These are phyloP conservation scores for Agapornis canus DNA, from an alignment of 2,797 vertebrate genomes.

Conservation along the genomic window DNA sequence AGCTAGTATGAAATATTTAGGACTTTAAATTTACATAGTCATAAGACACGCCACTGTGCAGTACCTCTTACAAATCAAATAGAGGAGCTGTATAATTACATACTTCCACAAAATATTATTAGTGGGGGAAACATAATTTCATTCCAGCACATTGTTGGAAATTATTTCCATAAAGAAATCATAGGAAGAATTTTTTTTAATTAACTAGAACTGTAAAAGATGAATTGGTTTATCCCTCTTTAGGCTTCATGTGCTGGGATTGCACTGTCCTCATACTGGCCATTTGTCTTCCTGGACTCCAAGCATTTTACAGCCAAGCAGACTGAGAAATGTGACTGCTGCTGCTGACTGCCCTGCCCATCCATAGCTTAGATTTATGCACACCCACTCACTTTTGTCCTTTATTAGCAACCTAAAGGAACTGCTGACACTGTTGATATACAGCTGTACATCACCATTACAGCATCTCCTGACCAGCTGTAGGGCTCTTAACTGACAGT, in stretches of 20 bases:
- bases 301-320: neutral
- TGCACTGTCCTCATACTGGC: neutral
- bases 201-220: neutral
- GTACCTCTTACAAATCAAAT: neutral
- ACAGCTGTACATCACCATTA: neutral
- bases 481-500: neutral
- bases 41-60: neutral
- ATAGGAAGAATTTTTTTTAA: neutral
- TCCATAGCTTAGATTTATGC: neutral
- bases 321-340: neutral
- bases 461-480: neutral
- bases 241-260: neutral
- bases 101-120: neutral
- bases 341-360: neutral
- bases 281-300: neutral
- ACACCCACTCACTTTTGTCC: neutral
- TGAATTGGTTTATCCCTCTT: neutral
- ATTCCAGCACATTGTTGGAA: neutral
- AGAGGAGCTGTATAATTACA: slow-evolving; percentile 5
- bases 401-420: neutral
- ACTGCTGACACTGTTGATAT: neutral
- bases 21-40: slow-evolving; percentile 36
- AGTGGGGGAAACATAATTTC: neutral
- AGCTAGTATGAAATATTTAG: slow-evolving; percentile 52
- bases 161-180: slow-evolving; percentile 9